Conservation (phyloP, 2,113 vertebrate genomes). For the Parotia lawesii region DNA sequence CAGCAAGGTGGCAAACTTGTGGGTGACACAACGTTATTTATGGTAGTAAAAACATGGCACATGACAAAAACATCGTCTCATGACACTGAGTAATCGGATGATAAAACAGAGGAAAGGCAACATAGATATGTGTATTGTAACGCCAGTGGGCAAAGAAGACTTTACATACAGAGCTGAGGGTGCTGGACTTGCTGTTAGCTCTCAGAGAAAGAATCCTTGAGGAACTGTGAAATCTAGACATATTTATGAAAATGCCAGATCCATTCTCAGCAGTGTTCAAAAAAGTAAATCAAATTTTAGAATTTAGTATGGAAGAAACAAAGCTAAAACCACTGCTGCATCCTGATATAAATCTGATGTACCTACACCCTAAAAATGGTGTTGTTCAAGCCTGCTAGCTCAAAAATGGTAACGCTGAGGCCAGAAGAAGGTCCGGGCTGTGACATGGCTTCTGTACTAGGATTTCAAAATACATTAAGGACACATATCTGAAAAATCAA, state of each 20-base stretch:
- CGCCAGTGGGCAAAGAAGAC: background rate
- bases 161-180: background rate
- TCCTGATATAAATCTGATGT: background rate
- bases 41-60: background rate
- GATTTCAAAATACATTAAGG: background rate
- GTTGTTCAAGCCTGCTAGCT: background rate
- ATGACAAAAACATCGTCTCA: background rate
- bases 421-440: background rate
- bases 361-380: background rate
- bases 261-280: background rate
- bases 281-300: background rate
- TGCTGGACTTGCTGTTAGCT: background rate
- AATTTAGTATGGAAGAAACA: background rate
- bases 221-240: background rate
- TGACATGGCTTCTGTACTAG: background rate
- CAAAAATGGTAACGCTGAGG: background rate
- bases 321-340: background rate
- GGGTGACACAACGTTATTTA: background rate
- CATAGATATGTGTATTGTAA: background rate
- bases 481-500: background rate
- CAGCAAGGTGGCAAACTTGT: slow-evolving; percentile 9
- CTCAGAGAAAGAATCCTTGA: background rate
- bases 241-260: background rate
- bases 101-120: background rate
- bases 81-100: slow-evolving; percentile 18